These are phyloP conservation scores for Idaea dimidiata DNA, from an alignment of 2,888 invertebrate genomes.

Conservation along the genomic window DNA sequence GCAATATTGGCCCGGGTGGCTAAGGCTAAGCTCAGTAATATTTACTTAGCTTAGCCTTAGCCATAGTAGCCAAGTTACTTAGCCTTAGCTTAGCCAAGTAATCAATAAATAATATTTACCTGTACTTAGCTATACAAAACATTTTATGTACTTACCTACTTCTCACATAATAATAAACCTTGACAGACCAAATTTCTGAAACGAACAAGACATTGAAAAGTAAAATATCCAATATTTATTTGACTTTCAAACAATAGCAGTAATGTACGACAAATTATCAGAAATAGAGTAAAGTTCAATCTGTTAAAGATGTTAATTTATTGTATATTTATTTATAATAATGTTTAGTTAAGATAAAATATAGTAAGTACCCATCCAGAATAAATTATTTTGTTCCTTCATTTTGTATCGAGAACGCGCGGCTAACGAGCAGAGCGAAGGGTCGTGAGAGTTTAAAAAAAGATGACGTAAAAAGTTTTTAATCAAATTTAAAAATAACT, in stretches of 20 bases:
- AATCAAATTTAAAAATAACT: conserved; percentile 7
- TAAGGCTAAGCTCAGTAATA: too few species aligned
- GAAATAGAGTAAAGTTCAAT: conserved; percentile 39
- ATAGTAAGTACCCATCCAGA: conserved; percentile 48
- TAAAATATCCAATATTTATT: not conserved
- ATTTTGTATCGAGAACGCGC: not conserved
- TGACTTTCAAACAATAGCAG: conserved; percentile 11
- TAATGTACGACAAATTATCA: conserved; percentile 32
- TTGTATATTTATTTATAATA: not conserved
- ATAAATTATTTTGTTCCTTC: conserved; percentile 28
- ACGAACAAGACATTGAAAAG: conserved; percentile 28
- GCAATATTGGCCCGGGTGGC: too few species aligned
- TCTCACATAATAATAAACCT: conserved; percentile 18
- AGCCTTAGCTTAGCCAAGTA: too few species aligned
- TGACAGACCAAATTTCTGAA: conserved; percentile 20
- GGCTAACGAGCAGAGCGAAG: not conserved
- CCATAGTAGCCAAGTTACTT: too few species aligned
- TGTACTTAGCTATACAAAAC: too few species aligned
- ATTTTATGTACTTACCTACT: not conserved
- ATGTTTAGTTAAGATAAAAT: conserved; percentile 14
- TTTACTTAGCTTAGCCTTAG: too few species aligned
- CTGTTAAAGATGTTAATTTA: conserved; percentile 13
- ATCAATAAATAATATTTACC: too few species aligned
- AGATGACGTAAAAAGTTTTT: conserved; percentile 46
- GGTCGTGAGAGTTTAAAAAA: conserved; percentile 24